phyloP scores from a whole-genome alignment of 2,888 invertebrate species.

The Asteroscopus sphinx region DNA sequence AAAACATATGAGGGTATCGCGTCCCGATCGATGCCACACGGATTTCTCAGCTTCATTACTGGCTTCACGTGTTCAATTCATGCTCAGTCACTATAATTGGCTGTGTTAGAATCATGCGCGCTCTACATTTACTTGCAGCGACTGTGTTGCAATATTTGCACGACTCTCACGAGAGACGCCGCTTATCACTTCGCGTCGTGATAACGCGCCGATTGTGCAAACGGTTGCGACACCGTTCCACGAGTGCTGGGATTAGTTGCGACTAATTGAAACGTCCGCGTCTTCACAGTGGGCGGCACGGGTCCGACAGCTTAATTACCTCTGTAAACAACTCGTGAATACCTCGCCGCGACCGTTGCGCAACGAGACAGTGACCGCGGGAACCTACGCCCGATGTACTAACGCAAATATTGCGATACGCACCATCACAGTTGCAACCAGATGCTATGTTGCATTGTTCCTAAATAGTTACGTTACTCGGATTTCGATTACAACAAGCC shows the following conservation, averaged over 20 bases:
- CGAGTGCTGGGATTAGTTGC: constrained; percentile 65
- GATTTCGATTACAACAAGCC: constrained; percentile 49
- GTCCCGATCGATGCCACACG: constrained; percentile 56
- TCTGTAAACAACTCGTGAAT: constrained; percentile 72
- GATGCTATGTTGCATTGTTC: constrained; percentile 44
- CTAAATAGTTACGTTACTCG: constrained; percentile 46
- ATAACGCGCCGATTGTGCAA: constrained; percentile 67
- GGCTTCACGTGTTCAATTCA: constrained; percentile 51
- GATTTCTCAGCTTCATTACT: constrained; percentile 55
- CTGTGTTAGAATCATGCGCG: constrained; percentile 51
- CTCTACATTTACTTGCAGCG: constrained; percentile 57
- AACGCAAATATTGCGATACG: constrained; percentile 60
- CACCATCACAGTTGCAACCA: constrained; percentile 46
- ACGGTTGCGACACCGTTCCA: constrained; percentile 64
- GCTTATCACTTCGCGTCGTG: constrained; percentile 63
- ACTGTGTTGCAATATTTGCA: constrained; percentile 68
- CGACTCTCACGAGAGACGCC: constrained; percentile 61
- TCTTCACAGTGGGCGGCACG: constrained; percentile 71
- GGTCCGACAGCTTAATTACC: constrained; percentile 75
- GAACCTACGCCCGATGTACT: constrained; percentile 65
- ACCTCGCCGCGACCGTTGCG: constrained; percentile 65
- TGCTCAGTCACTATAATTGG: constrained; percentile 51
- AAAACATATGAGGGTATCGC: constrained; percentile 61
- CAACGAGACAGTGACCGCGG: constrained; percentile 71
- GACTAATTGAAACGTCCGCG: constrained; percentile 78